phyloP scores from a whole-genome alignment of 2,113 vertebrate species.

The Tricholaema leucomelas region DNA sequence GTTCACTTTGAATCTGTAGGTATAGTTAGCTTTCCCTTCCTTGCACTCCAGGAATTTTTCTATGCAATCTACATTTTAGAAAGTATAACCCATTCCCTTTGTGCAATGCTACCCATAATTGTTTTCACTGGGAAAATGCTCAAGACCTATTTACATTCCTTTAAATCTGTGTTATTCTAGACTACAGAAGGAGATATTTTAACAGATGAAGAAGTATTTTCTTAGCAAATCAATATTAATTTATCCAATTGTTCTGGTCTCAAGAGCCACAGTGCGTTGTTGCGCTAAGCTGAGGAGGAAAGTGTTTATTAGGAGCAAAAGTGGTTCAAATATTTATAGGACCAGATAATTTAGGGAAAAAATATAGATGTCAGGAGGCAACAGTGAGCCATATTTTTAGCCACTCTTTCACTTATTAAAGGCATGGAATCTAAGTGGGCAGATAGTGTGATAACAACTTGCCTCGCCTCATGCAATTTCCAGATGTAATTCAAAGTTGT shows the following conservation, averaged over 20 bases:
- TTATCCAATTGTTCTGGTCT: constrained; percentile 74
- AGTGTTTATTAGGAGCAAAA: constrained; percentile 76
- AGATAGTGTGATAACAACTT: neutral
- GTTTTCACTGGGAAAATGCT: constrained; percentile 71
- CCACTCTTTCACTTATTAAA: constrained; percentile 36
- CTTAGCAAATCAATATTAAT: constrained; percentile 80
- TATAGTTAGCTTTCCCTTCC: neutral
- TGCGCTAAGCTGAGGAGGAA: constrained; percentile 69
- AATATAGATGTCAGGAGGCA: constrained; percentile 70
- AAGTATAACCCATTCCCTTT: constrained; percentile 56
- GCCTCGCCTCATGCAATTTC: neutral
- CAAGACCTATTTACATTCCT: constrained; percentile 63
- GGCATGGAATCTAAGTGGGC: constrained; percentile 10
- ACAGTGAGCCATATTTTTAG: neutral
- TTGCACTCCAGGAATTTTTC: constrained; percentile 27
- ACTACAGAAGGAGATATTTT: constrained; percentile 64
- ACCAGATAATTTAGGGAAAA: constrained; percentile 75
- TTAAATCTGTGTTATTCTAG: constrained; percentile 67
- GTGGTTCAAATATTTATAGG: constrained; percentile 81
- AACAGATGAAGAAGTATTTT: constrained; percentile 77
- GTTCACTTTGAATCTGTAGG: constrained; percentile 14
- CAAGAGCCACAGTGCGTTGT: constrained; percentile 70
- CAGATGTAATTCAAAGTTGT: neutral
- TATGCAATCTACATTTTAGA: neutral
- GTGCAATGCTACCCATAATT: constrained; percentile 68